Conservation (phyloP, 2,888 invertebrate genomes). For the Drosophila pseudotakahashii region DNA sequence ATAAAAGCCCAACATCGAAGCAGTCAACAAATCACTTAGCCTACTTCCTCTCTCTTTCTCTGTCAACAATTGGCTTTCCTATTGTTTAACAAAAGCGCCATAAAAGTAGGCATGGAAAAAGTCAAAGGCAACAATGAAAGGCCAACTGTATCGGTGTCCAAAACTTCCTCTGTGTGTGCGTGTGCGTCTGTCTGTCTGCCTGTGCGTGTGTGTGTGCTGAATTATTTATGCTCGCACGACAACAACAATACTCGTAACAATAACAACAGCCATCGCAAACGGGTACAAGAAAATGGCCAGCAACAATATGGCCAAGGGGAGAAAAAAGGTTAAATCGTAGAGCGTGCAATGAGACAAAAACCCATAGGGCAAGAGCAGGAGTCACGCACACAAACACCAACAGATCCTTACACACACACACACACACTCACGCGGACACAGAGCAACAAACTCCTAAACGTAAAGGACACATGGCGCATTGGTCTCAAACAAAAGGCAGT, state of each 20-base stretch:
- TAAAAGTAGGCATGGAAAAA: conserved; percentile 47
- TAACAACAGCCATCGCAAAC: conserved; percentile 36
- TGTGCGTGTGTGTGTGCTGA: conserved; percentile 34
- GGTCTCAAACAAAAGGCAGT: conserved; percentile 72
- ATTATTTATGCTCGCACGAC: conserved; percentile 67
- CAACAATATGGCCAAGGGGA: conserved; percentile 65
- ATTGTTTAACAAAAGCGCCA: conserved; percentile 18
- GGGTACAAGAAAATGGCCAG: conserved; percentile 44
- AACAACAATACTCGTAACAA: conserved; percentile 38
- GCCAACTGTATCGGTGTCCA: conserved; percentile 23
- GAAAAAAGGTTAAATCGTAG: conserved; percentile 66
- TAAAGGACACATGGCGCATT: conserved; percentile 72
- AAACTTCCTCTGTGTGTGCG: conserved; percentile 11
- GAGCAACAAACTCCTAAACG: conserved; percentile 36
- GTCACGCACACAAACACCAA: conserved; percentile 42
- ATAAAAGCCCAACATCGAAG: background rate
- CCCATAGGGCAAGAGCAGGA: conserved; percentile 15
- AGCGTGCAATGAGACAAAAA: conserved; percentile 57
- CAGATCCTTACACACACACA: conserved; percentile 21
- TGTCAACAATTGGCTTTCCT: background rate
- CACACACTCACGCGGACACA: conserved; percentile 6
- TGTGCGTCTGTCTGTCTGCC: conserved; percentile 13
- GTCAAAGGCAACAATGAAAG: conserved; percentile 28
- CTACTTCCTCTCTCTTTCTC: background rate
- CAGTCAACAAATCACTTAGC: conserved; percentile 46